Evolutionary conservation across 2,797 vertebrate genomes (phyloP).

Genomic region (Hipposideros larvatus): DNA sequence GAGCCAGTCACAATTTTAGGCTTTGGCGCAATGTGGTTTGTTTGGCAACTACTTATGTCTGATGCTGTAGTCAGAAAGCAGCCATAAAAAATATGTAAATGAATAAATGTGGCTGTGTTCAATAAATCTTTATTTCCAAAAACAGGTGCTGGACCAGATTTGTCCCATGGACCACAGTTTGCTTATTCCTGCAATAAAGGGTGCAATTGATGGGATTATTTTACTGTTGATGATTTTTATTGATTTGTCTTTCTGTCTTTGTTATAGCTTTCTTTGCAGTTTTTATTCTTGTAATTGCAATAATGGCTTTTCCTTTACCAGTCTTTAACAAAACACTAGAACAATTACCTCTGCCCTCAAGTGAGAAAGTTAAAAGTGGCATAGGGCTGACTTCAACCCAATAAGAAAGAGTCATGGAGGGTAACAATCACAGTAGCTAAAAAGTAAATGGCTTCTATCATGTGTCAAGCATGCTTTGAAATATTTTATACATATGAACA

Average conservation of each 20-base stretch:
- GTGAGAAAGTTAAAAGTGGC: background rate
- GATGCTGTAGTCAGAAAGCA: background rate
- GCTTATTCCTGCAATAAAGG: background rate
- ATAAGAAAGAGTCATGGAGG: background rate
- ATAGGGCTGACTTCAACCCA: background rate
- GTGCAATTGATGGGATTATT: background rate
- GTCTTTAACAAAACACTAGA: background rate
- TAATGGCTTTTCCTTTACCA: background rate
- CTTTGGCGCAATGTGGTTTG: background rate
- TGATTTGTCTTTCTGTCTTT: background rate
- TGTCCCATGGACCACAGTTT: background rate
- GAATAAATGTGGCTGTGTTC: background rate
- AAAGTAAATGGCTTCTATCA: background rate
- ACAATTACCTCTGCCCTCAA: background rate
- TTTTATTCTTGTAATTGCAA: conserved; percentile 2
- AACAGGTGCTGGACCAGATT: background rate
- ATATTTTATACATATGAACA: background rate
- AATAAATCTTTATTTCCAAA: conserved; percentile 44
- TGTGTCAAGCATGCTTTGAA: background rate
- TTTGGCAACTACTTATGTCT: background rate
- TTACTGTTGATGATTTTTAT: background rate
- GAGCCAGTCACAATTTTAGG: background rate
- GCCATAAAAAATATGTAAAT: background rate
- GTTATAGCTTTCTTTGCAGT: background rate
- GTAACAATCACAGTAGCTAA: background rate